Evolutionary conservation across 23 tunicate species (phyloP).

Genomic region (Diplosoma virens): DNA sequence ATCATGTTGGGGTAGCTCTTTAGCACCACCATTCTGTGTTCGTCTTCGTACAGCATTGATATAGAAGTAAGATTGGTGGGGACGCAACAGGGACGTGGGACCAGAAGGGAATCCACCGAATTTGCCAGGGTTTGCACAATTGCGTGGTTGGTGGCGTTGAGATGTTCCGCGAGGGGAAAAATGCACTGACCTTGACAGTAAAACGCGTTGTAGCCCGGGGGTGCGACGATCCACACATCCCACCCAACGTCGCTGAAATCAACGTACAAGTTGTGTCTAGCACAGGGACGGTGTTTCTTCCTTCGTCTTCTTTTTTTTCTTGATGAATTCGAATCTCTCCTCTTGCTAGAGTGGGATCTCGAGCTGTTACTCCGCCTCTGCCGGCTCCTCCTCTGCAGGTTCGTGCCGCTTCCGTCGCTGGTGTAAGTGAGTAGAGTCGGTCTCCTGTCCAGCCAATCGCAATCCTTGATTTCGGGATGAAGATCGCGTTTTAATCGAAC

Average conservation of each 20-base stretch:
- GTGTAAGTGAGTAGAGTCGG: constrained; percentile 75
- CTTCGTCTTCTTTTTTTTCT: constrained; percentile 35
- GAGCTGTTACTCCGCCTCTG: background rate
- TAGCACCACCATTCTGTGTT: constrained; percentile 69
- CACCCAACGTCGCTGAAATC: constrained; percentile 83
- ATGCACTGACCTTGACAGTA: constrained; percentile 76
- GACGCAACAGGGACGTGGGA: constrained; percentile 84
- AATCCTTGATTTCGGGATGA: constrained; percentile 20
- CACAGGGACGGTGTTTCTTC: constrained; percentile 43
- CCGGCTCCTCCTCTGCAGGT: constrained; percentile 21
- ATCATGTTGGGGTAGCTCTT: constrained; percentile 81
- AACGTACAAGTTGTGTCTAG: constrained; percentile 76
- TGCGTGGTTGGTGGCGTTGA: constrained; percentile 95
- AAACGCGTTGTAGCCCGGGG: constrained; percentile 89
- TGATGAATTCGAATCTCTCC: constrained; percentile 19
- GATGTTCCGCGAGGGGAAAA: constrained; percentile 75
- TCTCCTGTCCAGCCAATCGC: constrained; percentile 67
- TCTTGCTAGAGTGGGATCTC: constrained; percentile 13
- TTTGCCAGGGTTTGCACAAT: constrained; percentile 88
- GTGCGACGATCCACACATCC: constrained; percentile 93
- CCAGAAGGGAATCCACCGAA: constrained; percentile 41
- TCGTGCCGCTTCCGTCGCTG: constrained; percentile 68
- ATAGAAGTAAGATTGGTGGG: constrained; percentile 70
- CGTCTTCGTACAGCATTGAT: constrained; percentile 84
- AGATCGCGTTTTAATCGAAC: constrained; percentile 69